A percentile compares a stretch with the other conserved stretches of the same genome.
These are phyloP conservation scores for Aphelenchoides besseyi DNA, from an alignment of 1,140 invertebrate genomes.

Conservation along the genomic window DNA sequence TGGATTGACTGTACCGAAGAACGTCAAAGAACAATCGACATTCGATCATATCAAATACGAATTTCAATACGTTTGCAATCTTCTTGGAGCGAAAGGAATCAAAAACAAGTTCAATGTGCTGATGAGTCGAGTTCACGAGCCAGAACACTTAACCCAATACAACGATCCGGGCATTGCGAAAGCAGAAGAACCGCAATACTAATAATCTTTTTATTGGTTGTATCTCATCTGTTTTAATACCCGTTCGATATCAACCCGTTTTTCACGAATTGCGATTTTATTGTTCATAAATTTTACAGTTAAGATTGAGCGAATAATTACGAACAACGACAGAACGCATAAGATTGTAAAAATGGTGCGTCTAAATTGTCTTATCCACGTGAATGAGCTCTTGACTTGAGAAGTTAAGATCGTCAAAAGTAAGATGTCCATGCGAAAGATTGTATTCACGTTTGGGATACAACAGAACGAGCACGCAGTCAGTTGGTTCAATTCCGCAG, in stretches of 20 bases:
- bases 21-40: slow-evolving; percentile 20
- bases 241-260: neutral
- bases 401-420: slow-evolving; percentile 42
- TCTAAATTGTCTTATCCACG: too few species aligned
- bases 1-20: slow-evolving; percentile 63
- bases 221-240: neutral
- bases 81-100: neutral
- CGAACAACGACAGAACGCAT: too few species aligned
- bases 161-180: too few species aligned
- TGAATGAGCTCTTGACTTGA: slow-evolving; percentile 45
- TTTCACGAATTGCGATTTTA: too few species aligned
- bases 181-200: too few species aligned
- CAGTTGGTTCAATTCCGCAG: slow-evolving; percentile 19
- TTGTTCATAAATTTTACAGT: too few species aligned
- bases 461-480: slow-evolving; percentile 41
- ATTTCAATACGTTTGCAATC: neutral
- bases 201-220: too few species aligned
- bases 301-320: too few species aligned
- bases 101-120: neutral
- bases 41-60: neutral
- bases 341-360: too few species aligned
- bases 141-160: too few species aligned
- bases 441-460: slow-evolving; percentile 43
- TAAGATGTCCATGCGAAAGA: slow-evolving; percentile 13
- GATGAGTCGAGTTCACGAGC: slow-evolving; percentile 1